These are phyloP conservation scores for Agriotes lineatus DNA, from an alignment of 2,888 invertebrate species.

Conservation along the genomic window DNA sequence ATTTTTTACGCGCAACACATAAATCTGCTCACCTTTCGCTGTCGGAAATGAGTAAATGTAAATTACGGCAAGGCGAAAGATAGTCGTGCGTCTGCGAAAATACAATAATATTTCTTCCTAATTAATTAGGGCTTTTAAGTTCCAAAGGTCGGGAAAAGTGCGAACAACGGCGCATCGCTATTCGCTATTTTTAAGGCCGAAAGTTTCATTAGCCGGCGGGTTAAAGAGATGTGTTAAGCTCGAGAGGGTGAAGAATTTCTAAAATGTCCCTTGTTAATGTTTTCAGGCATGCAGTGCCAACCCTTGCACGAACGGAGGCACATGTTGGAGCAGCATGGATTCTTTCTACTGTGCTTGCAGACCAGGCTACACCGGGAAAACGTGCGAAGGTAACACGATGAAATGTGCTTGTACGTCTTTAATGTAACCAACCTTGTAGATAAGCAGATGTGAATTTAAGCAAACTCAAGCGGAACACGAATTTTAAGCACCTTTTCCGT, in stretches of 20 bases:
- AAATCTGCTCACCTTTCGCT: constrained; percentile 17
- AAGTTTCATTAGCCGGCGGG: not conserved
- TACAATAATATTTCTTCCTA: constrained; percentile 15
- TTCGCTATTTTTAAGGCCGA: not conserved
- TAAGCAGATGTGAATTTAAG: no score
- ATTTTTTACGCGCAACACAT: constrained; percentile 16
- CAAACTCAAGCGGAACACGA: no score
- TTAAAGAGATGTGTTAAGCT: constrained; percentile 1
- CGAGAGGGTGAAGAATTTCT: not conserved
- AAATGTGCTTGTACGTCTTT: constrained; percentile 7
- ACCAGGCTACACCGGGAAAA: constrained; percentile 82
- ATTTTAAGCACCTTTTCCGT: no score
- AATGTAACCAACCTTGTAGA: constrained; percentile 13
- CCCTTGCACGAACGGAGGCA: constrained; percentile 82
- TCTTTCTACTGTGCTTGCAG: constrained; percentile 85
- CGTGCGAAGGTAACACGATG: constrained; percentile 77
- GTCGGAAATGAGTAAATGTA: constrained; percentile 20
- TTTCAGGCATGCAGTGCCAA: constrained; percentile 77
- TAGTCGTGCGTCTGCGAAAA: constrained; percentile 5
- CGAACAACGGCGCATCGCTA: not conserved
- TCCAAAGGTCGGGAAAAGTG: not conserved
- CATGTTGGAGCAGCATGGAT: constrained; percentile 82
- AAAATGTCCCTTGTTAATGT: not conserved
- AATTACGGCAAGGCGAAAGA: constrained; percentile 7
- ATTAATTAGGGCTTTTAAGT: constrained; percentile 11